Conservation (phyloP, 2,888 invertebrate genomes). For the Perizoma flavofasciatum region DNA sequence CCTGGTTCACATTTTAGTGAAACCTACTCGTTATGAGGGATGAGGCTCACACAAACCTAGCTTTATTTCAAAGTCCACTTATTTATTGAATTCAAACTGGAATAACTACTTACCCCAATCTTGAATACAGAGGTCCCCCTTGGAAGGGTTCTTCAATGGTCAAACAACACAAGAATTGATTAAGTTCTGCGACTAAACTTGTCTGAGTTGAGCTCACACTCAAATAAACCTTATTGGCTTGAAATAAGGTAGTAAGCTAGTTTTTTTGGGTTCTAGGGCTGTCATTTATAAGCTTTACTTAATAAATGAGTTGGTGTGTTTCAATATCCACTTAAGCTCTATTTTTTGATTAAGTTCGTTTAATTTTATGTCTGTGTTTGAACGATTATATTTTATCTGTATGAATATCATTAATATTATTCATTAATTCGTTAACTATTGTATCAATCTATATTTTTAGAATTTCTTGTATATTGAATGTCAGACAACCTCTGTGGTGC, state of each 20-base stretch:
- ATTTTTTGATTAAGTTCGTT: too few relatives aligned
- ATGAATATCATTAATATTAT: too few relatives aligned
- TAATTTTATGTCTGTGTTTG: too few relatives aligned
- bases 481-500: too few relatives aligned
- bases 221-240: constrained; percentile 41
- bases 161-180: constrained; percentile 74
- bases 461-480: too few relatives aligned
- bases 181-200: constrained; percentile 54
- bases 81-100: constrained; percentile 26
- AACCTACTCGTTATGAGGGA: too few relatives aligned
- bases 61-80: constrained; percentile 10
- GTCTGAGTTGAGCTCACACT: constrained; percentile 14
- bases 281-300: background rate
- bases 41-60: background rate
- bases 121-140: constrained; percentile 17
- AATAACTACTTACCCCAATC: constrained; percentile 27
- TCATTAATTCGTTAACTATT: too few relatives aligned
- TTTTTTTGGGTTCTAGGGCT: constrained; percentile 11
- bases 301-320: too few relatives aligned
- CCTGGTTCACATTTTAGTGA: too few relatives aligned
- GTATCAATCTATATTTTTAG: too few relatives aligned
- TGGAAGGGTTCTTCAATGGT: constrained; percentile 60
- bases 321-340: too few relatives aligned
- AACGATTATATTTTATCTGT: too few relatives aligned
- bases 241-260: constrained; percentile 34